These are phyloP conservation scores for Oithona nana DNA, from an alignment of 2,888 invertebrate genomes.

Conservation along the genomic window DNA sequence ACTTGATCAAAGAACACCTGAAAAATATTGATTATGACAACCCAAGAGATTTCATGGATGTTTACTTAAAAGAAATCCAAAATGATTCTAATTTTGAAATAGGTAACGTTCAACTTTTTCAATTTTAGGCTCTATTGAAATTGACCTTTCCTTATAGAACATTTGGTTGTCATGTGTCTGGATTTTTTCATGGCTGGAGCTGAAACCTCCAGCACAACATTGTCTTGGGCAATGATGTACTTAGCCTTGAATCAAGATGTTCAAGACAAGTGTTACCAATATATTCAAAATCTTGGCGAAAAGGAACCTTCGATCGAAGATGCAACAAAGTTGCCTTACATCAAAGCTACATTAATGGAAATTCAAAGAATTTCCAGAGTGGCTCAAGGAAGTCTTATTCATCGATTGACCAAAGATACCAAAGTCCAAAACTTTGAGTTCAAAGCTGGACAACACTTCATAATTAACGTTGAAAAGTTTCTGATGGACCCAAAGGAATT, in stretches of 20 bases:
- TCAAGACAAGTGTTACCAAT: background rate
- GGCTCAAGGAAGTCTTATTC: background rate
- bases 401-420: background rate
- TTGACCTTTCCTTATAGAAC: no score
- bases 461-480: background rate
- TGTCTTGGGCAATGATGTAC: background rate
- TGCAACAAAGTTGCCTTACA: background rate
- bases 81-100: background rate
- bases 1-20: background rate
- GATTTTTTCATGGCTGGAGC: slow-evolving; percentile 8
- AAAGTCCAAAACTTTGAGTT: background rate
- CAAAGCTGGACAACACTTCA: background rate
- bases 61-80: slow-evolving; percentile 7
- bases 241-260: background rate
- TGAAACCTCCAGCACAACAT: slow-evolving; percentile 11
- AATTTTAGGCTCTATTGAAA: no score
- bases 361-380: slow-evolving; percentile 1
- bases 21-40: background rate
- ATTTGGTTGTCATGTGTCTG: background rate
- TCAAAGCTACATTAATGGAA: slow-evolving; percentile 2
- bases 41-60: slow-evolving; percentile 9
- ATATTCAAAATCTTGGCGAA: background rate
- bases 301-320: background rate
- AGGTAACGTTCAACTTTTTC: no score
- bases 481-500: slow-evolving; percentile 1